phyloP scores from a whole-genome alignment of 2,888 invertebrate genomes.

The Ornithoptera priamus region DNA sequence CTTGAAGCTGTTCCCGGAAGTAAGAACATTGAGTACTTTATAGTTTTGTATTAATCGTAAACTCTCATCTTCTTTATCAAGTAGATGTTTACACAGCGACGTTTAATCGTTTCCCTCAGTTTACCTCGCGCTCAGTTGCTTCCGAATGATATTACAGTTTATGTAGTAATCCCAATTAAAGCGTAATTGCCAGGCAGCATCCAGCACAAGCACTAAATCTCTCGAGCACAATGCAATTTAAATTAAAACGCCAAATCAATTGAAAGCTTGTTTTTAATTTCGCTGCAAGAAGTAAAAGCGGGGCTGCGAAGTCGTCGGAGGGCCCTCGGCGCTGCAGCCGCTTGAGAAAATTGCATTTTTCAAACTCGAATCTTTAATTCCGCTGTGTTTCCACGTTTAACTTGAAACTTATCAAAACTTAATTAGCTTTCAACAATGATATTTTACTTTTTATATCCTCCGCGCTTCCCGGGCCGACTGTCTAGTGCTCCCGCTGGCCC shows the following conservation, averaged over 20 bases:
- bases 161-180: too few relatives aligned
- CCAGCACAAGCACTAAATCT: neutral
- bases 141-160: too few relatives aligned
- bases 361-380: conserved; percentile 1
- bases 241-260: neutral
- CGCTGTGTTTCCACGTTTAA: neutral
- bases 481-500: neutral
- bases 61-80: too few relatives aligned
- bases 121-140: too few relatives aligned
- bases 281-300: neutral
- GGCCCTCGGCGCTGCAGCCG: neutral
- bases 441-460: neutral
- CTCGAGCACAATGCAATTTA: neutral
- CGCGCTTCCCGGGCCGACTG: neutral
- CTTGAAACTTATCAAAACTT: conserved; percentile 2
- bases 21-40: too few relatives aligned
- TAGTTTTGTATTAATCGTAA: too few relatives aligned
- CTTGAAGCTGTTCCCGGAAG: too few relatives aligned
- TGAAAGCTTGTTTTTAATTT: conserved; percentile 1
- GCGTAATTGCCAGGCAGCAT: too few relatives aligned
- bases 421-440: neutral
- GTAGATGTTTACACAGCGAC: too few relatives aligned
- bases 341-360: neutral
- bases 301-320: neutral
- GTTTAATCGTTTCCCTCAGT: too few relatives aligned